Base-by-base conservation (phyloP, 1,140 invertebrate genomes). In the Trichomalopsis sarcophagae region DNA sequence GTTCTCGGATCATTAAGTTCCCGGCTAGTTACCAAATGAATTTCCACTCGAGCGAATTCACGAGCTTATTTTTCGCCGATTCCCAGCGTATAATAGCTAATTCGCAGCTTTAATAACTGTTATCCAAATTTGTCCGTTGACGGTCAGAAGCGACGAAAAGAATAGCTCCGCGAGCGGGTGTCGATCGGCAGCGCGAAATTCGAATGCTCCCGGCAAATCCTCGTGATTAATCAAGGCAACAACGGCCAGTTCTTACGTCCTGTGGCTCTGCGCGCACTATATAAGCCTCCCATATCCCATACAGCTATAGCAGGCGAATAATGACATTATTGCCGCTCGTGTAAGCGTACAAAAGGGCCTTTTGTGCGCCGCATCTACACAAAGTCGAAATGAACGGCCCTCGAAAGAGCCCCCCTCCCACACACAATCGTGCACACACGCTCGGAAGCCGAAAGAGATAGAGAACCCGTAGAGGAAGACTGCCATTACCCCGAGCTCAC, bases 301-400 rank as follows among this genome's bases (percentile, higher is more conserved):
- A 44, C 40, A 44, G 40, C 40, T 44, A 23, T 44, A 23, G 9
- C 27, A 69, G 11, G 66, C 17, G 66, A 69, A 69, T 81, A 81
- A 81, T 81, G 79, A 81, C 79, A 81, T 81, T 71, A 81, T 73
- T 81, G 69, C 68, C 79, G 36, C n/a, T 81, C 77, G 17, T 13
- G 55, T 79, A 68, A 13, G 23, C 13, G 77, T 69, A 68, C 30
- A 68, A 80, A 80, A 23, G 78, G 47, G 9, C 76, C 76, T 78
- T 62, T 78, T 78, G 76, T 78, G 50, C 76, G 2, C n/a, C 0
- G 50, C 55, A 14, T 55, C 17, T 55, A 23, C 75, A 77, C 76
- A 78, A 66, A 78, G 27, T 78, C 27, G 66, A 78, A 62, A 62
- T 30, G 76, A 78, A 78, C 27, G 76, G 23, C n/a, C 50, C 76